A percentile compares a stretch with the other conserved stretches of the same genome.
Evolutionary conservation across 2,113 vertebrate genomes (phyloP).

Genomic region (Thalassoma bifasciatum): DNA sequence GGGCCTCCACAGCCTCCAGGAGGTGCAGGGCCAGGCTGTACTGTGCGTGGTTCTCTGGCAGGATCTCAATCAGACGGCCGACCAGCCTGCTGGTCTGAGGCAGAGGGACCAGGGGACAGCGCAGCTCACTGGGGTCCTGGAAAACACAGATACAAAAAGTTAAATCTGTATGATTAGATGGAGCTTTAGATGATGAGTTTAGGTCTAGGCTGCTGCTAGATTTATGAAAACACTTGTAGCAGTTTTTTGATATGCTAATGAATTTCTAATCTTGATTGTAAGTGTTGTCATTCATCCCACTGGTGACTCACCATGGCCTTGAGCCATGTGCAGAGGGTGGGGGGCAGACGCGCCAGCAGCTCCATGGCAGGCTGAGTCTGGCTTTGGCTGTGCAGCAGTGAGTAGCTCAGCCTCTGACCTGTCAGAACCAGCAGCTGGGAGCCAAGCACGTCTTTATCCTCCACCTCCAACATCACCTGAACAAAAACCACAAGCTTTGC

Average conservation of each 20-base stretch:
- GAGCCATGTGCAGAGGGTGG: constrained; percentile 95
- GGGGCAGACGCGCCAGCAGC: constrained; percentile 90
- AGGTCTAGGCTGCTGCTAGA: no score
- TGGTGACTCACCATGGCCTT: constrained; percentile 92
- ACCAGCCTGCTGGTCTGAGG: constrained; percentile 87
- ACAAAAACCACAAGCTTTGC: background rate
- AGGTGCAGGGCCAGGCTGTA: constrained; percentile 93
- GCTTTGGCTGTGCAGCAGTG: constrained; percentile 88
- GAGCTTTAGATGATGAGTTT: no score
- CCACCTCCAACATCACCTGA: constrained; percentile 92
- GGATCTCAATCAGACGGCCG: constrained; percentile 89
- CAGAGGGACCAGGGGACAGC: constrained; percentile 88
- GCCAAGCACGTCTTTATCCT: constrained; percentile 94
- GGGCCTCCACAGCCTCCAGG: constrained; percentile 89
- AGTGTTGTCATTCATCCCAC: no score
- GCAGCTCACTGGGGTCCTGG: constrained; percentile 92
- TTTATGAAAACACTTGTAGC: no score
- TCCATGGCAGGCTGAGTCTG: constrained; percentile 91
- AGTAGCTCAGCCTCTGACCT: constrained; percentile 91
- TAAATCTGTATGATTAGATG: no score
- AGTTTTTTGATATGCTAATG: no score
- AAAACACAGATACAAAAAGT: background rate
- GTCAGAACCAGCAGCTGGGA: constrained; percentile 94
- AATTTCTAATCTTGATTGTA: no score
- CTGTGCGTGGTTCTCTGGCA: constrained; percentile 95